Conservation (phyloP, 1,140 invertebrate species). For the Anastatus disparis region DNA sequence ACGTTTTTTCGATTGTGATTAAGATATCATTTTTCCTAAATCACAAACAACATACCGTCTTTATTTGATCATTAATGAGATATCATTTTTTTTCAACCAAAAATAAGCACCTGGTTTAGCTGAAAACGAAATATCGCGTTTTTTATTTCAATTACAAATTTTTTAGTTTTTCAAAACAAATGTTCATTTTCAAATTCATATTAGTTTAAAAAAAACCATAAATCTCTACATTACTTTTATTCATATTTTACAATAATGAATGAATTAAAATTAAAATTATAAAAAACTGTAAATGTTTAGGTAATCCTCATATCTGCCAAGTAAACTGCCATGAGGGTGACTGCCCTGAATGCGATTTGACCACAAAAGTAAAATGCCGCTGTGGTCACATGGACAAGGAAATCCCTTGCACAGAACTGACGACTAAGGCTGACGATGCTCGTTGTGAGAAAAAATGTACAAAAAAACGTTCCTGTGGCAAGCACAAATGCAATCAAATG, state of each 20-base stretch:
- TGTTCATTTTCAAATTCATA: not conserved
- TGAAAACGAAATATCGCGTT: too few relatives aligned
- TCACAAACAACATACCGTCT: too few relatives aligned
- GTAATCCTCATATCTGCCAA: slow-evolving; percentile 78
- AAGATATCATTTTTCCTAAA: too few relatives aligned
- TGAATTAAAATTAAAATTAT: not conserved
- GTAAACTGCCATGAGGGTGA: slow-evolving; percentile 81
- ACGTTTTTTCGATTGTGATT: too few relatives aligned
- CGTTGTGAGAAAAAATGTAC: slow-evolving; percentile 89
- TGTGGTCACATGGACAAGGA: slow-evolving; percentile 90
- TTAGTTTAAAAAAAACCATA: slow-evolving; percentile 10
- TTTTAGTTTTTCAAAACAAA: not conserved
- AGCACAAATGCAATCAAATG: slow-evolving; percentile 87
- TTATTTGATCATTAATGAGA: too few relatives aligned
- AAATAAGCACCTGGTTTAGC: too few relatives aligned
- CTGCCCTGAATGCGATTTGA: slow-evolving; percentile 85
- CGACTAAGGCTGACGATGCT: slow-evolving; percentile 76
- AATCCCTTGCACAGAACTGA: slow-evolving; percentile 81
- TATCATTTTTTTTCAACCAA: too few relatives aligned
- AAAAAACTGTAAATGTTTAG: slow-evolving; percentile 46
- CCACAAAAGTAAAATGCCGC: slow-evolving; percentile 84
- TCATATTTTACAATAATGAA: too few relatives aligned
- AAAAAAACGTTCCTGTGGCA: slow-evolving; percentile 86
- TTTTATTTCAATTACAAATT: not conserved
- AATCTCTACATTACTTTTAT: too few relatives aligned